Conservation (phyloP, 2,797 vertebrate species). For the Anas bernieri region DNA sequence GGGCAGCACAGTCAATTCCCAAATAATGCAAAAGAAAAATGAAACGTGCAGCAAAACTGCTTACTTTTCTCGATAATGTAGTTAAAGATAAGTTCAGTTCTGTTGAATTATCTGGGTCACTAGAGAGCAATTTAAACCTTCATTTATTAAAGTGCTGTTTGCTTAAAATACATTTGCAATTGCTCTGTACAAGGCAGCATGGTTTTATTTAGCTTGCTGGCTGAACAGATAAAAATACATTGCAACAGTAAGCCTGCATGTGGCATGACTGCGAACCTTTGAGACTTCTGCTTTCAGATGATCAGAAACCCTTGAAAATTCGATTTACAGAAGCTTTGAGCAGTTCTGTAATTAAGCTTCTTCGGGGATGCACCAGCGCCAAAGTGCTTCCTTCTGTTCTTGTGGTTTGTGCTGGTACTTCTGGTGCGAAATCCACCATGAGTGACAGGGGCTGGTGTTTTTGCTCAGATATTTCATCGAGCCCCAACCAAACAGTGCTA, state of each 20-base stretch:
- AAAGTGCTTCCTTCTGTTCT: background rate
- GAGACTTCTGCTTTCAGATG: background rate
- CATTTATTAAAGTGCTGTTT: conserved; percentile 39
- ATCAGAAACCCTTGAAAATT: background rate
- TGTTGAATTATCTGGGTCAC: conserved; percentile 3
- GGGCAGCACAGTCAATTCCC: background rate
- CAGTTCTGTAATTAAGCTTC: background rate
- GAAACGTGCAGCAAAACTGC: background rate
- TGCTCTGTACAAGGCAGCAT: background rate
- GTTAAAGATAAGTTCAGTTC: background rate
- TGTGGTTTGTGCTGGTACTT: background rate
- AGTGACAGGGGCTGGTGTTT: background rate
- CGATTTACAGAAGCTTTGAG: background rate
- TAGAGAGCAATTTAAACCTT: conserved; percentile 21
- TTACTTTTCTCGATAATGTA: background rate
- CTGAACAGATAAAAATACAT: conserved; percentile 40
- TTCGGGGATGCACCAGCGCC: rapidly evolving
- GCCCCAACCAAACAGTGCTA: background rate
- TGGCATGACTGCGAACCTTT: background rate
- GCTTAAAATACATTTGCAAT: conserved; percentile 4
- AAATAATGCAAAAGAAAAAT: background rate
- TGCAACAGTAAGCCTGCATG: background rate
- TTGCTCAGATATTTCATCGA: background rate
- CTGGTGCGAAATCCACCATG: background rate
- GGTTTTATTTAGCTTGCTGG: conserved; percentile 26